phyloP scores from a whole-genome alignment of 2,888 invertebrate genomes.

The Eudasyphora cyanicolor region DNA sequence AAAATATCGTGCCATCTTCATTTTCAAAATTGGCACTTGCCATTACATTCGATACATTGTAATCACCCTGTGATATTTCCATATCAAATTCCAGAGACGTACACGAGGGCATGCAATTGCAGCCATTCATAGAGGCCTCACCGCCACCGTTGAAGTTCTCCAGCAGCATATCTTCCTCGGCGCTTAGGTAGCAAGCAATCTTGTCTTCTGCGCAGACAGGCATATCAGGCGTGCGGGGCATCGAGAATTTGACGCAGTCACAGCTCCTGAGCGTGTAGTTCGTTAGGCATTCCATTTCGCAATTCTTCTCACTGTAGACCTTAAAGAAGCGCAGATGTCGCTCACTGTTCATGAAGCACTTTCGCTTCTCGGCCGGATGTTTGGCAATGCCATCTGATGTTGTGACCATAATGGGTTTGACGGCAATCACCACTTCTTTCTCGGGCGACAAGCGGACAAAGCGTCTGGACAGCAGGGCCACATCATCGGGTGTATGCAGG shows the following conservation, averaged over 20 bases:
- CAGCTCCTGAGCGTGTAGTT: slow-evolving; percentile 85
- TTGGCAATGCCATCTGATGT: slow-evolving; percentile 84
- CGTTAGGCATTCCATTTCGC: slow-evolving; percentile 86
- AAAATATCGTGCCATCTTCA: slow-evolving; percentile 80
- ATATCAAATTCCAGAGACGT: slow-evolving; percentile 76
- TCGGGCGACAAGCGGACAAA: slow-evolving; percentile 85
- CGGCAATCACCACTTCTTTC: slow-evolving; percentile 85
- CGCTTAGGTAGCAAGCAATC: slow-evolving; percentile 77
- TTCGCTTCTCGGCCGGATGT: slow-evolving; percentile 83
- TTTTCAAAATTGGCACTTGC: slow-evolving; percentile 73
- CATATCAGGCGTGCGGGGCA: slow-evolving; percentile 81
- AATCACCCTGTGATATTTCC: slow-evolving; percentile 77
- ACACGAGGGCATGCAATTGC: slow-evolving; percentile 77
- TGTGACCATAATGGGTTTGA: slow-evolving; percentile 88
- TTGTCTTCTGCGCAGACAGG: slow-evolving; percentile 79
- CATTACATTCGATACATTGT: slow-evolving; percentile 72
- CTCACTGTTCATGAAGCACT: slow-evolving; percentile 85
- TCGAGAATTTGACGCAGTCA: slow-evolving; percentile 86
- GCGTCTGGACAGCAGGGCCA: slow-evolving; percentile 85
- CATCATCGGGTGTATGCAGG: slow-evolving; percentile 86
- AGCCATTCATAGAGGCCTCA: no score
- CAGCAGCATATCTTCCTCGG: slow-evolving; percentile 75
- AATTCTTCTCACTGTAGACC: slow-evolving; percentile 87
- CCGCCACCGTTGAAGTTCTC: slow-evolving; percentile 74
- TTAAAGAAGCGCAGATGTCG: slow-evolving; percentile 84